These are phyloP conservation scores for Holothuria scabra DNA, from an alignment of 53 echinoderm and acorn worm species.

Conservation along the genomic window DNA sequence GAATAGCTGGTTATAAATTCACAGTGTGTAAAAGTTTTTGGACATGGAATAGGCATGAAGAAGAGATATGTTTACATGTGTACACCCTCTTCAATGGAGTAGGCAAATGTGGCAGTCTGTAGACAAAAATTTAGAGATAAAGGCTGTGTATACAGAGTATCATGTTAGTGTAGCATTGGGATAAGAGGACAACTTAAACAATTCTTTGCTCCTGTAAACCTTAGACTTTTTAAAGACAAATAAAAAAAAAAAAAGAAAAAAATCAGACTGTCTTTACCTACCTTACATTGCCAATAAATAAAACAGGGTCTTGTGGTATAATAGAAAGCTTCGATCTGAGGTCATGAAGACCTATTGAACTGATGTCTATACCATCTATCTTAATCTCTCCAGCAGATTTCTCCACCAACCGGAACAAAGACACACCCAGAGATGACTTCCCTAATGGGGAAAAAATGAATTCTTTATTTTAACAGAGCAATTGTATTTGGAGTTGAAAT, in stretches of 20 bases:
- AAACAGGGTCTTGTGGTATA: conserved; percentile 94
- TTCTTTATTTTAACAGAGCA: background rate
- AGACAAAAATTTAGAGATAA: too few relatives aligned
- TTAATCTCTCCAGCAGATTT: conserved; percentile 68
- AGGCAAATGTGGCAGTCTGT: too few relatives aligned
- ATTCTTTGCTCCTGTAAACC: background rate
- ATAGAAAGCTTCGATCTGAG: conserved; percentile 88
- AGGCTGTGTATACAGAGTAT: too few relatives aligned
- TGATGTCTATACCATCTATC: conserved; percentile 79
- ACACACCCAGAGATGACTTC: conserved; percentile 82
- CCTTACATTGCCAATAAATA: conserved; percentile 91
- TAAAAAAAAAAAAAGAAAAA: background rate
- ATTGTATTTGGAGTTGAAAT: background rate
- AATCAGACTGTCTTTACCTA: conserved; percentile 48
- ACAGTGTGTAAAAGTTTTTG: too few relatives aligned
- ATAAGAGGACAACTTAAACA: too few relatives aligned
- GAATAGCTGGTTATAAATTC: too few relatives aligned
- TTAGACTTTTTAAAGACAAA: too few relatives aligned
- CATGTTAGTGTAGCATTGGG: too few relatives aligned
- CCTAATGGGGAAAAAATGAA: conserved; percentile 47
- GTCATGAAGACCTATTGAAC: conserved; percentile 77
- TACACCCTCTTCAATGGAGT: too few relatives aligned
- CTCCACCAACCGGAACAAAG: conserved; percentile 88
- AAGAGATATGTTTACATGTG: too few relatives aligned
- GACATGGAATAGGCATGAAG: too few relatives aligned